These are phyloP conservation scores for Molossus alvarezi DNA, from an alignment of 2,797 vertebrate genomes.

Conservation along the genomic window DNA sequence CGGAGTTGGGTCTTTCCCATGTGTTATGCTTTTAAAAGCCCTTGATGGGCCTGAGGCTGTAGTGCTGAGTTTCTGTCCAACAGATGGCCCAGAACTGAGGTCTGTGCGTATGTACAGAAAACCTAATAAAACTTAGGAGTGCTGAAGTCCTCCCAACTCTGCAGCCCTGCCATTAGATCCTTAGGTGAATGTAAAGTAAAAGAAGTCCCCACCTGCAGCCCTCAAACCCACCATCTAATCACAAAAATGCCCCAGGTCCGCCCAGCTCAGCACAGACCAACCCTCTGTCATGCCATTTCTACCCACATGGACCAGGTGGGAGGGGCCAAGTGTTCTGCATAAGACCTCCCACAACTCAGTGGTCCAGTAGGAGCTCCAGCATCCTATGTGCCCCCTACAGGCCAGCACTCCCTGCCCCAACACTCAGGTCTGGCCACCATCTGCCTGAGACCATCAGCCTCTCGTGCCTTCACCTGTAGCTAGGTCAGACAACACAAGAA, in stretches of 20 bases:
- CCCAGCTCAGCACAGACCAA: neutral
- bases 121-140: neutral
- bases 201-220: neutral
- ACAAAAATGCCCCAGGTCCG: neutral
- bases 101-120: neutral
- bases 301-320: neutral
- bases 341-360: neutral
- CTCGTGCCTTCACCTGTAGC: neutral
- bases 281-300: neutral
- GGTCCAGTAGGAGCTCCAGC: neutral
- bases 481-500: neutral
- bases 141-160: neutral
- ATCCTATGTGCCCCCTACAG: neutral
- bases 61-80: neutral
- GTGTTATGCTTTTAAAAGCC: neutral
- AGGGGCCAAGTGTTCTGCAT: neutral
- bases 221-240: neutral
- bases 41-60: accelerated
- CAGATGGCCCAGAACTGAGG: neutral
- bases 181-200: neutral
- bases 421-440: neutral
- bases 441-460: neutral
- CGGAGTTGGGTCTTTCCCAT: neutral
- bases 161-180: neutral
- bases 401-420: neutral